Evolutionary conservation across 1,140 invertebrate genomes (phyloP), one percentile per base, ranked within the genome.

Genomic region (Eueides isabella): DNA sequence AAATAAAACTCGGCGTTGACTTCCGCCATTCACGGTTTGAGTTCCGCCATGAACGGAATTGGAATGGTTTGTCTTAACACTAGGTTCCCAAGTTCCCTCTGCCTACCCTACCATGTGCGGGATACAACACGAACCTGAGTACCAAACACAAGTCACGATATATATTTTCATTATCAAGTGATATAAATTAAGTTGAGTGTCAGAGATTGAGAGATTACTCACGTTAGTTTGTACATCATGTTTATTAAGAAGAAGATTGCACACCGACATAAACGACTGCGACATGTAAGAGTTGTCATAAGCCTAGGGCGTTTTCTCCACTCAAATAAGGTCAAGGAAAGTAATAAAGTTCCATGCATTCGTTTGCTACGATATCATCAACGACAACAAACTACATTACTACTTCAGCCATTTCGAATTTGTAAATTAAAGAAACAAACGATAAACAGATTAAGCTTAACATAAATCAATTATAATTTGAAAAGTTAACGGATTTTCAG

Each of bases 331-430:
- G 78, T 73, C 80, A 85, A 85, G 85, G 81, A 75, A 78, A 82
- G 79, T 85, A 87, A 87, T 85, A 85, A 85, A 81, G 77, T 78
- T 62, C 74, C 72, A 78, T 26, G 23, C 77, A 76, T 79, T 80
- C 80, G 77, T 80, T 83, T 74, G 74, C 80, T 77, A 67, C 68
- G 72, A 79, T 82, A 83, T 83, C 77, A 81, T 80, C 77, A 82
- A 81, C 78, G 75, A 81, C 81, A 85, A 81, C 79, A 81, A 48
- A 48, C 68, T 74, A 74, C 78, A 73, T 80, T 77, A 61, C 69
- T 75, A 70, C 73, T 12, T 41, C 55, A 79, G 61, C 44, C 66
- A 35, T 78, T 75, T 76, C 66, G 69, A 70, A 66, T 67, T 73
- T 76, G 64, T 19, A 72, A 72, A 74, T 4, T 55, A 26, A 55